Percentiles rank a stretch among this genome's conserved stretches.
Evolutionary conservation across 2,797 vertebrate species (phyloP).

Genomic region (Serranus cabrilla): DNA sequence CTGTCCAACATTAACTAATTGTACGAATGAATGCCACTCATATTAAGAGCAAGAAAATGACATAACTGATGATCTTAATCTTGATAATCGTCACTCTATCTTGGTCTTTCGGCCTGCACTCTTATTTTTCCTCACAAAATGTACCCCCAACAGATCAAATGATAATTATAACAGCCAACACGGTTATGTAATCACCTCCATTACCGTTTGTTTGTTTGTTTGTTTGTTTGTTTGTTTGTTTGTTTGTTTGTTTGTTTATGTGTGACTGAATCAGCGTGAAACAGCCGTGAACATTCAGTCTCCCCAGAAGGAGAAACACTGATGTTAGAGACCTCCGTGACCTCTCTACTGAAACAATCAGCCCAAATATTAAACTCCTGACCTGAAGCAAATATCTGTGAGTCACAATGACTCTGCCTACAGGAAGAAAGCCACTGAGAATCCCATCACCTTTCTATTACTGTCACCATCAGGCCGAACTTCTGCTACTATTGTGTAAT

Average conservation of each 20-base stretch:
- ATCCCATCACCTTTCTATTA: conserved; percentile 6
- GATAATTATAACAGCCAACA: conserved; percentile 1
- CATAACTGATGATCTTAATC: not conserved
- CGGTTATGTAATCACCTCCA: conserved; percentile 15
- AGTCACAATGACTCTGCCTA: not conserved
- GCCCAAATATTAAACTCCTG: not conserved
- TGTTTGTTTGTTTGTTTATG: conserved; percentile 10
- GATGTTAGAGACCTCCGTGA: not conserved
- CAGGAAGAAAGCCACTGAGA: conserved; percentile 7
- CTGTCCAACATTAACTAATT: not conserved
- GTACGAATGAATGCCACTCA: not conserved
- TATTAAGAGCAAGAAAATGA: not conserved
- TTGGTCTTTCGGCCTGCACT: not conserved
- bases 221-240: conserved; percentile 9
- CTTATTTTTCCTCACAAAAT: not conserved
- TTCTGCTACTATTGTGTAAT: conserved; percentile 29
- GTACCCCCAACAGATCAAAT: conserved; percentile 7
- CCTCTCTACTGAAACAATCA: not conserved
- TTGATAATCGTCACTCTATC: not conserved
- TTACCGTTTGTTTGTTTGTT: not conserved
- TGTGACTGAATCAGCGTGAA: conserved; percentile 7
- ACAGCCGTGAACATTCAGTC: not conserved
- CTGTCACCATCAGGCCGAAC: conserved; percentile 19
- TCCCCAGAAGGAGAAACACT: not conserved
- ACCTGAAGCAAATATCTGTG: conserved; percentile 1